Base-by-base conservation (phyloP, 92 coral and sea anemone species). In the Phenganax stokvisi region DNA sequence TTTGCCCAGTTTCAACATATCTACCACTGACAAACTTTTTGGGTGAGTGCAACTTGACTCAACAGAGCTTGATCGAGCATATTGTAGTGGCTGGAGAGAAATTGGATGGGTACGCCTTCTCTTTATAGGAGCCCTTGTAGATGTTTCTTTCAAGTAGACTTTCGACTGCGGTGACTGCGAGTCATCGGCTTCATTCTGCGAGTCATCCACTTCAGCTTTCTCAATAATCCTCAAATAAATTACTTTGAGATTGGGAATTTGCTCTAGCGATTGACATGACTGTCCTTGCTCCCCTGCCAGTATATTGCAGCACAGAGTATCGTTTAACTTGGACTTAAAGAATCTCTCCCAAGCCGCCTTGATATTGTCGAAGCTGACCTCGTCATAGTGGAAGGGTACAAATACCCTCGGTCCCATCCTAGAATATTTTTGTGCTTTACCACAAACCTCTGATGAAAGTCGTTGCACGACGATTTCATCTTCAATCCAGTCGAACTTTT, bases 1-100 rank as follows among this genome's bases (percentile, higher is more conserved):
- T 30, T 72, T 72, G 56, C 76, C 76, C 56, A 72, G 76, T 72
- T 72, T 72, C 57, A 72, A 72, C 76, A 72, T 72, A 37, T 72
- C 57, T 3, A 72, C 55, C 12, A 72, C 12, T 7, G 76, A 72
- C 76, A 72, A 72, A 54, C 76, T 72, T 72, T 72, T 72, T 17
- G 76, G 76, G 76, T 37, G 8, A n/a, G 57, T 54, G 28, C 76
- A 51, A 72, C 29, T 72, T 72, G 76, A 52, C 54, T 72, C 9
- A 9, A 51, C 56, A 72, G 17, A 55, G 57, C 25, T 51, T 72
- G 76, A 44, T 51, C 8, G 56, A 12, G 11, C 29, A 51, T 27
- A 51, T 51, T 72, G 8, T 51, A 10, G 56, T 51, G 56, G 12
- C 52, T 51, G 56, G 29, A 72, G 29, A 9, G 58, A 72, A 72